Evolutionary conservation across 2,888 invertebrate genomes (phyloP).

Genomic region (Parnassius smintheus): DNA sequence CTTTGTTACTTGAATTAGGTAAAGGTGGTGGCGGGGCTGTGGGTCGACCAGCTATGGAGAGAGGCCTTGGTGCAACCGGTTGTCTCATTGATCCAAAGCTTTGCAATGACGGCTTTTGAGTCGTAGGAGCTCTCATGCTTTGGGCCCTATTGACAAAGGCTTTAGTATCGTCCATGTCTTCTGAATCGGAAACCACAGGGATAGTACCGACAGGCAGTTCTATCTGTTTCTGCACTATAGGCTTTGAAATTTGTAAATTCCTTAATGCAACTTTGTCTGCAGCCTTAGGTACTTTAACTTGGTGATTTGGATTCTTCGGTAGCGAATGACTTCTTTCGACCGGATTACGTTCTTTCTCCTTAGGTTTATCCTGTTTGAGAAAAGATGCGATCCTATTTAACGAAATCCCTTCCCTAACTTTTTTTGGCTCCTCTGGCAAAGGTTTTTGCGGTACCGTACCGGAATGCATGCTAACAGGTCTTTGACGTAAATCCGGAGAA

Average conservation of each 20-base stretch:
- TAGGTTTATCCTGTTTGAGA: conserved; percentile 82
- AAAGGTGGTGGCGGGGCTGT: conserved; percentile 89
- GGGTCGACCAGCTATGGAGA: conserved; percentile 87
- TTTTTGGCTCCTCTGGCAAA: conserved; percentile 76
- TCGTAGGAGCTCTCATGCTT: conserved; percentile 86
- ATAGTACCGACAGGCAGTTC: conserved; percentile 82
- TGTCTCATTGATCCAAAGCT: conserved; percentile 93
- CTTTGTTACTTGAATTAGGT: conserved; percentile 59
- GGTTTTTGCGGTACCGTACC: conserved; percentile 64
- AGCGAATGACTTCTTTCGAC: conserved; percentile 80
- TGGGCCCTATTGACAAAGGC: conserved; percentile 88
- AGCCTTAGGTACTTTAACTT: conserved; percentile 83
- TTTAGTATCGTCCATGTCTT: conserved; percentile 78
- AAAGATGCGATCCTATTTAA: conserved; percentile 89
- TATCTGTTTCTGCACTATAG: conserved; percentile 87
- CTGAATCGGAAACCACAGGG: conserved; percentile 79
- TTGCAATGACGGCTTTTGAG: conserved; percentile 83
- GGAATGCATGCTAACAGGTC: conserved; percentile 77
- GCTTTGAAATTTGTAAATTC: conserved; percentile 90
- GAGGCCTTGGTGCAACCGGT: conserved; percentile 84
- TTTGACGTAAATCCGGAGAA: conserved; percentile 64
- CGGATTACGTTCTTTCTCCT: conserved; percentile 73
- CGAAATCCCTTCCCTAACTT: conserved; percentile 81
- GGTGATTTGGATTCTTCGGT: conserved; percentile 81
- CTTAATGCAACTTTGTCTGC: conserved; percentile 87